Base-by-base conservation (phyloP, 2,888 invertebrate species). In the Lacanobia oleracea region DNA sequence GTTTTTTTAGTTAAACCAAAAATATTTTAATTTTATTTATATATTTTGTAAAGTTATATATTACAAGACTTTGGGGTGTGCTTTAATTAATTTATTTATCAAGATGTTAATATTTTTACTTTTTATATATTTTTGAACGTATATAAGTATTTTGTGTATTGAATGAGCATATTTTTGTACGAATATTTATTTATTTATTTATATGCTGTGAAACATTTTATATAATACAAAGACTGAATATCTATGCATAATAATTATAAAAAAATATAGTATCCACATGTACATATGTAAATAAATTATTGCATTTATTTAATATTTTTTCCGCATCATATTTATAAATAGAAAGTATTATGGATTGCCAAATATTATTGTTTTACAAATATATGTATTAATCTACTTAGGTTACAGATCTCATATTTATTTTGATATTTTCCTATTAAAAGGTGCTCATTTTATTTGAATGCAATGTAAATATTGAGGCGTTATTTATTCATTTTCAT, bases 31-130 rank as follows among this genome's bases (percentile, higher is more conserved):
- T 85, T 16, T 76, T 81, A 60, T 73, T 75, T 75, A 75, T 86
- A 85, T 88, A 78, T 85, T 76, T 83, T 84, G 79, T 86, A 72
- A 88, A 85, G 88, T 75, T 87, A 86, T 90, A 86, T 85, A 81
- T 80, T 76, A 85, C 73, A 87, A 92, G 95, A 86, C 95, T 95
- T 95, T 95, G 95, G 95, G 90, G 86, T 88, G 91, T 91, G 95
- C 95, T 95, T 95, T 95, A 94, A 94, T 89, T 86, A 86, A 81
- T 83, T 73, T 73, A 87, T 86, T 57, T 84, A 84, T 75, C 70
- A 69, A 66, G 53, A 64, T 75, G 3, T 75, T 79, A 79, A 72
- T 78, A 75, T 67, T 72, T 66, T 75, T 67, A 61, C 57, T 67
- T 76, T 57, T 61, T 72, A 82, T 79, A 57, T 80, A 66, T 70